Evolutionary conservation across 2,113 vertebrate genomes (phyloP).

Genomic region (Eclectus roratus): DNA sequence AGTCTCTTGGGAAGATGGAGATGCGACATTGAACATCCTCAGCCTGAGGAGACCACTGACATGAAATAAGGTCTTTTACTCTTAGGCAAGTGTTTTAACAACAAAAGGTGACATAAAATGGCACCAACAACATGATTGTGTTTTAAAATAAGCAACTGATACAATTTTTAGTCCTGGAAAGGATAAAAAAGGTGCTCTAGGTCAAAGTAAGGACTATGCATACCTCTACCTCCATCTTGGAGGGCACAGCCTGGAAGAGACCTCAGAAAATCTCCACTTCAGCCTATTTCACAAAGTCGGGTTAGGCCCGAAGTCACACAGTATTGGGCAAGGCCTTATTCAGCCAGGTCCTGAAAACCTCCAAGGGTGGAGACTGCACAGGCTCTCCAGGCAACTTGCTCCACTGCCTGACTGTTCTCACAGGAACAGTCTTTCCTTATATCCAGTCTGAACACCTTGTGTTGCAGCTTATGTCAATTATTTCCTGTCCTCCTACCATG

Average conservation of each 20-base stretch:
- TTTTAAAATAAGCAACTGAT: background rate
- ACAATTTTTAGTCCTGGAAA: background rate
- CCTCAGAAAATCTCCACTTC: background rate
- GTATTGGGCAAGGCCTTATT: background rate
- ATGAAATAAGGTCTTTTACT: background rate
- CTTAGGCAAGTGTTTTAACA: background rate
- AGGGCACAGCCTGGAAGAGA: background rate
- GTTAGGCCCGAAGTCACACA: background rate
- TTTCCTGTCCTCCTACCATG: background rate
- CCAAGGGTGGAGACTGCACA: background rate
- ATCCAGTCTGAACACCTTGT: background rate
- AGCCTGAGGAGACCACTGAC: background rate
- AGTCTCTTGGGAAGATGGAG: background rate
- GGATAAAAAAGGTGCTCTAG: background rate
- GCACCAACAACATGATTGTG: background rate
- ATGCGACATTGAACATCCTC: background rate
- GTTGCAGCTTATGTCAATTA: background rate
- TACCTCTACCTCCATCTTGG: background rate
- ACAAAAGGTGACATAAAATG: background rate
- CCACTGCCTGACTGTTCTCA: background rate
- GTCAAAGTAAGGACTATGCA: background rate
- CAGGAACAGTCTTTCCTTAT: background rate
- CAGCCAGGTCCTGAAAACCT: background rate
- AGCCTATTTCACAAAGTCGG: background rate
- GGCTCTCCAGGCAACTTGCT: background rate